phyloP scores from a whole-genome alignment of 2,113 vertebrate genomes.

The Centropus unirufus region DNA sequence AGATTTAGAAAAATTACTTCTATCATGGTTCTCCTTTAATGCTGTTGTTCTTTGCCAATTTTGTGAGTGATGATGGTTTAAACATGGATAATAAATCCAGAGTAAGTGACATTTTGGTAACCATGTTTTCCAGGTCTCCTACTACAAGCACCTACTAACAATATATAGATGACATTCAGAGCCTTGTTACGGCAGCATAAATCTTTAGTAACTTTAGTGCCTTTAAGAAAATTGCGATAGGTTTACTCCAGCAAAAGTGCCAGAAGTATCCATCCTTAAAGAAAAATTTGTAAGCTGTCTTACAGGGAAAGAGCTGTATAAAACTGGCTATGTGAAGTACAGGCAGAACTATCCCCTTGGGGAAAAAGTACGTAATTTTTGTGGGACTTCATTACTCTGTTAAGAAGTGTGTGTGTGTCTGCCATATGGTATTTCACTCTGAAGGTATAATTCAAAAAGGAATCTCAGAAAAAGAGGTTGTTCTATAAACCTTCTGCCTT shows the following conservation, averaged over 20 bases:
- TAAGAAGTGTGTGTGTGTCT: slow-evolving; percentile 38
- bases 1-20: background rate
- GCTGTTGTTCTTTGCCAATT: background rate
- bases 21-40: background rate
- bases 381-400: slow-evolving; percentile 65
- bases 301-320: slow-evolving; percentile 15
- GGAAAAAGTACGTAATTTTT: slow-evolving; percentile 41
- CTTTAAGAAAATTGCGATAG: background rate
- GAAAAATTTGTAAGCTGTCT: slow-evolving; percentile 1
- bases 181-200: background rate
- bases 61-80: background rate
- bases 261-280: background rate
- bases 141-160: background rate
- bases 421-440: slow-evolving; percentile 72
- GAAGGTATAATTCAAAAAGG: slow-evolving; percentile 56
- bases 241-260: background rate
- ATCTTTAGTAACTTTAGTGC: background rate
- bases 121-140: background rate
- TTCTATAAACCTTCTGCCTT: slow-evolving; percentile 1
- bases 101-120: background rate
- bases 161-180: background rate
- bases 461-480: slow-evolving; percentile 28
- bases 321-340: slow-evolving; percentile 32
- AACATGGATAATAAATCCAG: background rate
- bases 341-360: slow-evolving; percentile 40